Evolutionary conservation across 1,140 invertebrate genomes (phyloP).

Genomic region (Heterodera carotae): DNA sequence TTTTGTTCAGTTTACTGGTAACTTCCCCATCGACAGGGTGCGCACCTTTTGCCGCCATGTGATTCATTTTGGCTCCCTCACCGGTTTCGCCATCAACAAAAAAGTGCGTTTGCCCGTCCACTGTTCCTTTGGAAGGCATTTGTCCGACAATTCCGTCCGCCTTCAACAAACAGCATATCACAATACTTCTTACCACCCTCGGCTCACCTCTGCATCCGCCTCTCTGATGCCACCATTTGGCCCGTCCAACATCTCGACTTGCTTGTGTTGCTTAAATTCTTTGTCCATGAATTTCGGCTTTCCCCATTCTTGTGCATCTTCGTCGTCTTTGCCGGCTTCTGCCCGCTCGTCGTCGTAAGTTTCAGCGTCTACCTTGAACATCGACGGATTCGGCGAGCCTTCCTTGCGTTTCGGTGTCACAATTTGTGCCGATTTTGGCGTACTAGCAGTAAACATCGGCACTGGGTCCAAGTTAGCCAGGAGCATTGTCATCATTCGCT

Average conservation of each 20-base stretch:
- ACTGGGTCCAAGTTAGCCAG: not conserved
- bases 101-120: not conserved
- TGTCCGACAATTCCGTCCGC: not conserved
- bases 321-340: not conserved
- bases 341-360: conserved; percentile 8
- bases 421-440: not conserved
- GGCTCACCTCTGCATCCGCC: not conserved
- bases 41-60: too few relatives aligned
- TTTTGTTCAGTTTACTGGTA: not conserved
- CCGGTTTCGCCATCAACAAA: not conserved
- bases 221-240: not conserved
- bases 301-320: not conserved
- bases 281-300: not conserved
- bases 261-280: not conserved
- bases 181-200: too few relatives aligned
- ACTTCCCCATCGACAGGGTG: not conserved
- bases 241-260: not conserved
- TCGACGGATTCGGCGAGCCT: not conserved
- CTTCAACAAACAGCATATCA: not conserved
- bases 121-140: not conserved
- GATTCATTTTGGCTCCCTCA: not conserved
- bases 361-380: not conserved
- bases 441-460: not conserved
- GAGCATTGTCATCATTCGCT: not conserved
- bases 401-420: not conserved